Conservation (phyloP, 2,888 invertebrate genomes). For the Erebia aethiops region DNA sequence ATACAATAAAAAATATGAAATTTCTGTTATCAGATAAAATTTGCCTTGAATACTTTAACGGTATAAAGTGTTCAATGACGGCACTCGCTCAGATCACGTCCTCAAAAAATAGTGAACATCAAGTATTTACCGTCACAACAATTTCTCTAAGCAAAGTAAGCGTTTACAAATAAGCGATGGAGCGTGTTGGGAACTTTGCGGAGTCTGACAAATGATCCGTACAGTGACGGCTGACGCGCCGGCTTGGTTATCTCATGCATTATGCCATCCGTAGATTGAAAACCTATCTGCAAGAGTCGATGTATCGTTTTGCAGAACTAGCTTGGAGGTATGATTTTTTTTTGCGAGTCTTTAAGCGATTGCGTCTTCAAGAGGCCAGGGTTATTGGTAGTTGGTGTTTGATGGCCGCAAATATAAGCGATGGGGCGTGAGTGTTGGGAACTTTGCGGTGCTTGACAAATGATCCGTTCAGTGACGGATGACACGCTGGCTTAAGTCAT, state of each 20-base stretch:
- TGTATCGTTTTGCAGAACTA: too few relatives aligned
- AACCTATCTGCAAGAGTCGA: too few relatives aligned
- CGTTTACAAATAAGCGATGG: constrained; percentile 31
- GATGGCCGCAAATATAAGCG: too few relatives aligned
- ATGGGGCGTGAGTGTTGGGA: constrained; percentile 30
- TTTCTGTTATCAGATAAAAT: background rate
- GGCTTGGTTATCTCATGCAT: too few relatives aligned
- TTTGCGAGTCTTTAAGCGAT: too few relatives aligned
- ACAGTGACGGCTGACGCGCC: constrained; percentile 37
- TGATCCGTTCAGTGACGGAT: constrained; percentile 37
- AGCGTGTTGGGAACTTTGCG: constrained; percentile 34
- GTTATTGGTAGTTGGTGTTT: too few relatives aligned
- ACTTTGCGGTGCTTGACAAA: constrained; percentile 39
- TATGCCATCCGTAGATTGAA: too few relatives aligned
- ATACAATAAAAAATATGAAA: background rate
- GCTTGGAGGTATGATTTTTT: too few relatives aligned
- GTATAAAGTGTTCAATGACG: constrained; percentile 17
- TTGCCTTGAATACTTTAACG: background rate
- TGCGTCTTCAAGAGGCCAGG: too few relatives aligned
- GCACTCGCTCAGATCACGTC: constrained; percentile 23
- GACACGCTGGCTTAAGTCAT: constrained; percentile 27
- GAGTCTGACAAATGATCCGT: constrained; percentile 39
- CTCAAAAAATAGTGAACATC: constrained; percentile 37
- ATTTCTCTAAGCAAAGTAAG: constrained; percentile 39
- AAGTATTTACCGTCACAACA: constrained; percentile 31